These are phyloP conservation scores for Oligia fasciuncula DNA, from an alignment of 2,888 invertebrate species.

Conservation along the genomic window DNA sequence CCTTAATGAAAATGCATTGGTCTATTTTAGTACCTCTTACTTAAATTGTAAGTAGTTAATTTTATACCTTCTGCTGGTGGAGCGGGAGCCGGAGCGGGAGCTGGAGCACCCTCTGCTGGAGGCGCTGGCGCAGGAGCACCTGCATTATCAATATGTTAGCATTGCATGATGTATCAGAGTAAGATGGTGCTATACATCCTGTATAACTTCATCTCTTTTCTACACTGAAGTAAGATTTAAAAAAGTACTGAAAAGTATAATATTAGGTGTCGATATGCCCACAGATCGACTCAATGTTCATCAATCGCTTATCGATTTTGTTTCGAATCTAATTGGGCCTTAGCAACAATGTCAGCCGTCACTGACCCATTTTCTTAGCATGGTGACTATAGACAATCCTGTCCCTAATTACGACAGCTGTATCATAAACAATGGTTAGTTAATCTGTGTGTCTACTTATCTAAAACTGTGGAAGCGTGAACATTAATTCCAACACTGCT, in stretches of 20 bases:
- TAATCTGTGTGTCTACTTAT: conserved; percentile 60
- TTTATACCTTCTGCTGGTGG: conserved; percentile 64
- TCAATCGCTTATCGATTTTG: no score
- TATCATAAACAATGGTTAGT: conserved; percentile 19
- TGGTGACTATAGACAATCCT: background rate
- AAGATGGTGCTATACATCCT: background rate
- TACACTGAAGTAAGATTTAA: background rate
- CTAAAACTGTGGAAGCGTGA: conserved; percentile 43
- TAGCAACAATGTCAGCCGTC: background rate
- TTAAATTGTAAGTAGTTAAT: background rate
- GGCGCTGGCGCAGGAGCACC: conserved; percentile 54
- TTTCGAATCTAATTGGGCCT: no score
- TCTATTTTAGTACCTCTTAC: background rate
- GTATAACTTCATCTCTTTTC: background rate
- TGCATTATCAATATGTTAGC: background rate
- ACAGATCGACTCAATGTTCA: background rate
- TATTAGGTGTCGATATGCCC: background rate
- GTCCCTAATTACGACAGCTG: background rate
- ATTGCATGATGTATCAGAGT: background rate
- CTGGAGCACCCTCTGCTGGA: conserved; percentile 53
- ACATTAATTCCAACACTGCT: conserved; percentile 55
- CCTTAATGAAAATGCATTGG: background rate
- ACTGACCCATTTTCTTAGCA: background rate
- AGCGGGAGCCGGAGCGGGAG: conserved; percentile 57
- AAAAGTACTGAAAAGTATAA: background rate